A percentile compares a stretch with the other conserved stretches of the same genome.
Evolutionary conservation across 2,888 invertebrate species (phyloP).

Genomic region (Lumbricus terrestris): DNA sequence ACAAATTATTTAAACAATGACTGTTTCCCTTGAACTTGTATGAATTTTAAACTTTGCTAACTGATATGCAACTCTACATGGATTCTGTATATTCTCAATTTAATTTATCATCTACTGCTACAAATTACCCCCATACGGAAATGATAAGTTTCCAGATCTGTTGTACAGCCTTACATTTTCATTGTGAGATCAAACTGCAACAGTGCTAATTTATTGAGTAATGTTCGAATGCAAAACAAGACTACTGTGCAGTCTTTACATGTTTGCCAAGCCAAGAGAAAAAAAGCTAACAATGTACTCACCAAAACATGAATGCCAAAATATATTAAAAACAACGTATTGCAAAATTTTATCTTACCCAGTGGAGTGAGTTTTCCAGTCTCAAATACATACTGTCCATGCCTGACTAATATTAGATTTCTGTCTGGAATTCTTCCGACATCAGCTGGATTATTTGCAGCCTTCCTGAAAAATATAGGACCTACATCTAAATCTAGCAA

Average conservation of each 20-base stretch:
- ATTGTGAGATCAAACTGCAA: neutral
- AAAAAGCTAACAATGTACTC: neutral
- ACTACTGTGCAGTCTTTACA: neutral
- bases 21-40: no score
- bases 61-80: no score
- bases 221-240: no score
- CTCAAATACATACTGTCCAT: constrained; percentile 36
- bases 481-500: neutral
- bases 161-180: neutral
- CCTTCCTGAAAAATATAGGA: neutral
- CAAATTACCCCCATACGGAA: neutral
- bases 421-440: constrained; percentile 19
- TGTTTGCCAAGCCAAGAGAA: neutral
- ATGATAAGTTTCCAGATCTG: neutral
- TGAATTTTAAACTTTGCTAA: no score
- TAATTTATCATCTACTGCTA: neutral
- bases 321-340: no score
- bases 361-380: constrained; percentile 34
- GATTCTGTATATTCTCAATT: no score
- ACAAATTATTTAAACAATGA: no score
- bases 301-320: neutral
- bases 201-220: no score
- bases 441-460: neutral
- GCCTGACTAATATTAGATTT: constrained; percentile 34
- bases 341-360: constrained; percentile 25